phyloP scores from a whole-genome alignment of 2,888 invertebrate species.

The Hydrotaea diabolus region DNA sequence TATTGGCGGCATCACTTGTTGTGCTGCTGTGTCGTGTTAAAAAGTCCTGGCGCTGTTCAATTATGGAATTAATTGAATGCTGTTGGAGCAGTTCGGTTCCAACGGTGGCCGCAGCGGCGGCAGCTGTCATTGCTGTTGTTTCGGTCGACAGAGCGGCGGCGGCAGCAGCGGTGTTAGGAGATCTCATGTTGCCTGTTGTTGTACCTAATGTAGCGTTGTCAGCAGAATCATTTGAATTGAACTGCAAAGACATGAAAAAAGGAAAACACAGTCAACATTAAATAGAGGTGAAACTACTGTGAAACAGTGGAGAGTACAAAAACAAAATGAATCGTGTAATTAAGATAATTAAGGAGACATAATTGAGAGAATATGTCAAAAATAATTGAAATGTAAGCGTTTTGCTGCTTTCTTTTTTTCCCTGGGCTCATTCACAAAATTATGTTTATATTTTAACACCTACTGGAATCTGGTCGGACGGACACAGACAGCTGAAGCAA shows the following conservation, averaged over 20 bases:
- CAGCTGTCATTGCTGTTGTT: constrained; percentile 49
- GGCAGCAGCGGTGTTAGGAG: constrained; percentile 61
- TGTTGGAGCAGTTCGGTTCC: constrained; percentile 81
- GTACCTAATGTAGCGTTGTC: constrained; percentile 49
- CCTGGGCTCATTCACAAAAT: constrained; percentile 25
- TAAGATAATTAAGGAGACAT: constrained; percentile 68
- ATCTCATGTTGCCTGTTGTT: constrained; percentile 66
- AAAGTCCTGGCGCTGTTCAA: constrained; percentile 79
- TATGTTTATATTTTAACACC: constrained; percentile 47
- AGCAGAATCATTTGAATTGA: constrained; percentile 73
- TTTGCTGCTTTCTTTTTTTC: neutral
- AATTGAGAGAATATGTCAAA: constrained; percentile 52
- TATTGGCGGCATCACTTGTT: constrained; percentile 49
- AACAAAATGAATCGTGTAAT: constrained; percentile 25
- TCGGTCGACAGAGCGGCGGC: constrained; percentile 55
- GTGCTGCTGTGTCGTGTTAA: constrained; percentile 70
- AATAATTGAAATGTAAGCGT: constrained; percentile 12
- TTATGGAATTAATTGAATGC: constrained; percentile 82
- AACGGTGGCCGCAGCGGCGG: constrained; percentile 72
- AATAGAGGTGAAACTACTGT: neutral
- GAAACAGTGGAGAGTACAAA: neutral
- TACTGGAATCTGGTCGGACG: constrained; percentile 21
- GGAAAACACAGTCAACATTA: neutral
- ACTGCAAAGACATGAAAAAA: constrained; percentile 68
- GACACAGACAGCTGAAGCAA: neutral